Evolutionary conservation across 2,797 vertebrate species (phyloP), one percentile per base, ranked within the genome.

Genomic region (Pantherophis alleghaniensis): DNA sequence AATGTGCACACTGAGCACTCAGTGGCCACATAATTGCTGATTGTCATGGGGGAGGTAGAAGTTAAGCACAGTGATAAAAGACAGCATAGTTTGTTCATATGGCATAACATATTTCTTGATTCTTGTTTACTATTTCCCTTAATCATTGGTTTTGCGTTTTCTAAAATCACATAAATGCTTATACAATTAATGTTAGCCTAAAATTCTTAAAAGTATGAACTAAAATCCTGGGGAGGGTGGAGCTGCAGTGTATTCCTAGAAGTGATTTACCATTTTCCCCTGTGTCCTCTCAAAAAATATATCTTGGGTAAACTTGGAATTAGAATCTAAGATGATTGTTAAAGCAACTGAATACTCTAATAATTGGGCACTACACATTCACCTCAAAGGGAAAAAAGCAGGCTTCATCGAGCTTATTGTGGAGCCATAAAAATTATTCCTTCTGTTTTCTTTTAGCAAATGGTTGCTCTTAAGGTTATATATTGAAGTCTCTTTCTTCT

Each of bases 11-110:
- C 18, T 42, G 69, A 79, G 32, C 18, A 20, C 22, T 79, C 53
- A 90, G 12, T 56, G 53, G 53, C 32, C 20, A 37, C n/a, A 79
- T 53, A 79, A 90, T 37, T 37, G 14, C 22, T 56, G 12, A 37
- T 51, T 90, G 90, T 56, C 26, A 22, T 6, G 18, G 51, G 20
- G 13, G 16, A 7, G 22, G 24, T 3, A 56, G 22, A 42, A 90
- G 13, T 26, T 2, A 24, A 7, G n/a, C 53, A 69, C 26, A 9
- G 55, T 22, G 20, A 79, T 57, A 79, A 57, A 13, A 37, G 5
- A 3, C 14, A 24, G 53, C 79, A 79, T 4, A 51, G 16, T 32
- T 90, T 53, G 95, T 91, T 94, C 55, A 51, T 95, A 74, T 92
- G 1, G 20, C 60, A 66, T 94, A 90, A 24, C 7, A 61, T 28